Evolutionary conservation across 2,113 vertebrate species (phyloP).

Genomic region (Meles meles): DNA sequence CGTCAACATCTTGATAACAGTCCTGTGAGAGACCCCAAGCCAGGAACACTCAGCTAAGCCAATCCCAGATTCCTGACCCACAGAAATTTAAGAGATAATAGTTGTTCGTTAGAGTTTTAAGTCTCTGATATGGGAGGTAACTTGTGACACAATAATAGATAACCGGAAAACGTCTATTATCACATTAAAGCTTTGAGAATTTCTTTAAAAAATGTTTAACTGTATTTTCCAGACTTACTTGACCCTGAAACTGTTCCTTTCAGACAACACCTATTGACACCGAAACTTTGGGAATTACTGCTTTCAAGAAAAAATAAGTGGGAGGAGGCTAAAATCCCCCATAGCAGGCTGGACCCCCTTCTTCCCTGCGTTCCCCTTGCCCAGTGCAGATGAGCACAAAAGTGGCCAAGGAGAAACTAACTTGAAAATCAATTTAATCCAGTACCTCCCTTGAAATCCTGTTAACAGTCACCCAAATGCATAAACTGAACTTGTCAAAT

Average conservation of each 20-base stretch:
- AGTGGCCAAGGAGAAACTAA: not conserved
- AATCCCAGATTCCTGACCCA: not conserved
- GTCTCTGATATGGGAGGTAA: not conserved
- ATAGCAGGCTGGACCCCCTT: no score
- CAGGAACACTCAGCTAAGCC: not conserved
- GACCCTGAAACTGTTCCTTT: not conserved
- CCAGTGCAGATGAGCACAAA: no score
- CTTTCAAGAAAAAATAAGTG: not conserved
- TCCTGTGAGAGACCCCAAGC: not conserved
- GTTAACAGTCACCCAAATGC: not conserved
- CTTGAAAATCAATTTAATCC: not conserved
- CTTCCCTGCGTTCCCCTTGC: no score
- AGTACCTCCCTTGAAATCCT: not conserved
- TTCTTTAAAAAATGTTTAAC: not conserved
- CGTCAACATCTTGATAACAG: not conserved
- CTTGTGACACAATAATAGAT: not conserved
- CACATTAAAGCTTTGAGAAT: not conserved
- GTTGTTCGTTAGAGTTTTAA: not conserved
- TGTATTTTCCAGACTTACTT: not conserved
- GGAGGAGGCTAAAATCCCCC: not conserved
- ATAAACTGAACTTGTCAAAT: not conserved
- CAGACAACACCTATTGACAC: not conserved
- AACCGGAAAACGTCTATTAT: not conserved
- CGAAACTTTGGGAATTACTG: not conserved
- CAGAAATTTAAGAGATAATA: not conserved